Conservation (phyloP, 2,113 vertebrate genomes). For the Globicephala melas region DNA sequence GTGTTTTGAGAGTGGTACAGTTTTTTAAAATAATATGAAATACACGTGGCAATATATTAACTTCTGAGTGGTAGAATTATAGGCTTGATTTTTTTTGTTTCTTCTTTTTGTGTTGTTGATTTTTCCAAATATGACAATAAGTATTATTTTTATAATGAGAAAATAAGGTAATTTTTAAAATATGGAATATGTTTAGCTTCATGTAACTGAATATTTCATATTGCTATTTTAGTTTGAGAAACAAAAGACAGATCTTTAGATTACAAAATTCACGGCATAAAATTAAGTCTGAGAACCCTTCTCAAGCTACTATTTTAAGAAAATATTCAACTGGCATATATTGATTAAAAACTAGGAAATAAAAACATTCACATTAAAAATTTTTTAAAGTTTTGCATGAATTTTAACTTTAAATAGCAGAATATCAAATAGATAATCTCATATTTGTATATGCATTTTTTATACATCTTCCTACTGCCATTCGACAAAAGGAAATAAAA, state of each 20-base stretch:
- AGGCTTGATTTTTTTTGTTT: neutral
- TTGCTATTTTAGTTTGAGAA: slow-evolving; percentile 16
- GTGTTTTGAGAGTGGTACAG: neutral
- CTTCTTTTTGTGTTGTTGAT: neutral
- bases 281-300: neutral
- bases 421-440: neutral
- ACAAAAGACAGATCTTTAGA: neutral
- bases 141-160: neutral
- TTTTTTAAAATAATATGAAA: slow-evolving; percentile 32
- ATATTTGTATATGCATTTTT: neutral
- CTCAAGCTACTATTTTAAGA: slow-evolving; percentile 26
- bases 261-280: slow-evolving; percentile 5
- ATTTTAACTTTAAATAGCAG: slow-evolving; percentile 36
- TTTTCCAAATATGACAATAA: neutral
- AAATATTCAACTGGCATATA: neutral
- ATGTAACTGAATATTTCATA: slow-evolving; percentile 10
- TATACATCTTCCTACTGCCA: neutral
- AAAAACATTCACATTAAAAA: neutral
- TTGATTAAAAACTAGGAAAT: slow-evolving; percentile 18
- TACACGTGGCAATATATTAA: neutral
- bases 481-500: slow-evolving; percentile 29
- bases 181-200: neutral
- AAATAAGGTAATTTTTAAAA: slow-evolving; percentile 9
- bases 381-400: neutral
- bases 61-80: neutral